These are phyloP conservation scores for Bufo bufo DNA, from an alignment of 2,113 vertebrate species.

Conservation along the genomic window DNA sequence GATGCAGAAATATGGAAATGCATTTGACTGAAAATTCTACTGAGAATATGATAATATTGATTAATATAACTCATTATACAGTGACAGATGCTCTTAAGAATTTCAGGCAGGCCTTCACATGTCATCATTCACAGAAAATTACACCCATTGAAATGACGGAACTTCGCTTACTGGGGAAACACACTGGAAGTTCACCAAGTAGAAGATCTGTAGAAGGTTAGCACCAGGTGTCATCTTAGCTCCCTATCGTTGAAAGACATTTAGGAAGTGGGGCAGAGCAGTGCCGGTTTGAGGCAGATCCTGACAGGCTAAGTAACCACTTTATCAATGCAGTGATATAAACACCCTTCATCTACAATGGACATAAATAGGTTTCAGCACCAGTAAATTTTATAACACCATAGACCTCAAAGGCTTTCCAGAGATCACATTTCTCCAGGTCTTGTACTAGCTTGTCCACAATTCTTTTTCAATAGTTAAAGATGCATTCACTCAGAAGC, in stretches of 20 bases:
- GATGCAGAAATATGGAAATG: too few species aligned
- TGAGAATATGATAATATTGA: not conserved
- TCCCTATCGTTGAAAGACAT: not conserved
- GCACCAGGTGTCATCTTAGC: slow-evolving; percentile 28
- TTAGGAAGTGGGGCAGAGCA: slow-evolving; percentile 7
- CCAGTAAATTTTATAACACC: slow-evolving; percentile 33
- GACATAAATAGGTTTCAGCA: slow-evolving; percentile 49
- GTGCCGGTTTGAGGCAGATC: not conserved
- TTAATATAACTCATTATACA: not conserved
- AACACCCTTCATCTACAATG: not conserved
- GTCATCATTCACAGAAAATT: not conserved
- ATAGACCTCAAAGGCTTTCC: slow-evolving; percentile 14
- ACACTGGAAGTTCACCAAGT: not conserved
- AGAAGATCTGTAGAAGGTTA: not conserved
- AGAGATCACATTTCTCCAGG: not conserved
- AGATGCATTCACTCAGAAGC: slow-evolving; percentile 45
- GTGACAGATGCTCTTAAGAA: not conserved
- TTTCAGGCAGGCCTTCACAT: not conserved
- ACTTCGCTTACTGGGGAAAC: slow-evolving; percentile 4
- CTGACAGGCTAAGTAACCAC: not conserved
- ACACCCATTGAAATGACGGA: not conserved
- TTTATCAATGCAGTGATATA: not conserved
- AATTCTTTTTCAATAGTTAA: slow-evolving; percentile 40
- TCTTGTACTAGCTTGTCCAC: slow-evolving; percentile 16
- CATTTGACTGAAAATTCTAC: not conserved